A percentile compares a stretch with the other conserved stretches of the same genome.
Evolutionary conservation across 2,888 invertebrate species (phyloP).

Genomic region (Trilocha varians): DNA sequence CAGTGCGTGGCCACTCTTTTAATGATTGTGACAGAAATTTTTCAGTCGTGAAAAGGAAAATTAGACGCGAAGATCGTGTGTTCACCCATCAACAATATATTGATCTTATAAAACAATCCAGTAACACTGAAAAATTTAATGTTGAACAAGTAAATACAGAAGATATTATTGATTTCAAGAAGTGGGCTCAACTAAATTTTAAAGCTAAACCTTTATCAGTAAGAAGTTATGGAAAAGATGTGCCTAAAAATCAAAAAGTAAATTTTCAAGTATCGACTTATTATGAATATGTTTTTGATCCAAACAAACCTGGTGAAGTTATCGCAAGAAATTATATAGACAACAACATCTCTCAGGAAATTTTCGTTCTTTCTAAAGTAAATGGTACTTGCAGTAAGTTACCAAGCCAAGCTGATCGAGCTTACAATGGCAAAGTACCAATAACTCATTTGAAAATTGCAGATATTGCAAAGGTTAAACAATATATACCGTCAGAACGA

Average conservation of each 20-base stretch:
- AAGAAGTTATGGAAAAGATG: slow-evolving; percentile 8
- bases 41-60: slow-evolving; percentile 2
- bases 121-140: slow-evolving; percentile 5
- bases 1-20: slow-evolving; percentile 6
- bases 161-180: slow-evolving; percentile 7
- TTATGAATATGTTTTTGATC: slow-evolving; percentile 1
- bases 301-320: slow-evolving; percentile 2
- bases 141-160: slow-evolving; percentile 7
- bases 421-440: neutral
- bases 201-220: slow-evolving; percentile 8
- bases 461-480: neutral
- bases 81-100: slow-evolving; percentile 6
- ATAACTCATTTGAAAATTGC: neutral
- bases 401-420: neutral
- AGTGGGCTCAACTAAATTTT: slow-evolving; percentile 8
- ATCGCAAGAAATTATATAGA: slow-evolving; percentile 2
- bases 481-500: too few relatives aligned
- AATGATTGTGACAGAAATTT: slow-evolving; percentile 7
- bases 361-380: slow-evolving; percentile 1
- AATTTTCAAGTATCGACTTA: slow-evolving; percentile 6
- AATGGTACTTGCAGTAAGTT: slow-evolving; percentile 2
- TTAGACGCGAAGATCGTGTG: slow-evolving; percentile 3
- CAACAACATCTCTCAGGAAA: neutral
- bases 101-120: slow-evolving; percentile 7
- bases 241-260: slow-evolving; percentile 5